A percentile compares a stretch with the other conserved stretches of the same genome.
Evolutionary conservation across 2,888 invertebrate genomes (phyloP).

Genomic region (Scaeva pyrastri): DNA sequence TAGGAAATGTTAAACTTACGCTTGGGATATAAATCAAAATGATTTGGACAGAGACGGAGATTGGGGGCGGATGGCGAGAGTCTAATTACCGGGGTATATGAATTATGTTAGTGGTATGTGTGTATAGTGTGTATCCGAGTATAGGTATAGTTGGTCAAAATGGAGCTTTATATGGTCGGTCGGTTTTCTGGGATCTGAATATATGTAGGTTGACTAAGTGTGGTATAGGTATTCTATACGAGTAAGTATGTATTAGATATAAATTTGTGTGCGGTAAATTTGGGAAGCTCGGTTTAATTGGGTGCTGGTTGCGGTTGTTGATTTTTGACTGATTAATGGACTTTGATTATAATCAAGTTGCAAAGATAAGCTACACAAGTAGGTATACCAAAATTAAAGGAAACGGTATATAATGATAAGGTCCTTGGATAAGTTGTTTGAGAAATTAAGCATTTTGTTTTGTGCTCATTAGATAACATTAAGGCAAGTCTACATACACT

Average conservation of each 20-base stretch:
- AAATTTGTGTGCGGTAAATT: conserved; percentile 20
- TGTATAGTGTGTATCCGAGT: no score
- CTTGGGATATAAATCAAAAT: conserved; percentile 70
- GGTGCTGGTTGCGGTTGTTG: conserved; percentile 60
- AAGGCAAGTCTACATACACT: neutral
- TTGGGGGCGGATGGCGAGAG: neutral
- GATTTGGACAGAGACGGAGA: conserved; percentile 14
- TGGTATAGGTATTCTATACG: neutral
- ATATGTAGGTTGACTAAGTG: neutral
- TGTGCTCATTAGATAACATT: neutral
- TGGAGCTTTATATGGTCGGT: conserved; percentile 5
- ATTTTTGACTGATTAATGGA: conserved; percentile 72
- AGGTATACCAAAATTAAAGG: no score
- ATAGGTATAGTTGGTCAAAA: conserved; percentile 37
- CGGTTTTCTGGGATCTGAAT: neutral
- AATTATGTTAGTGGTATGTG: conserved; percentile 49
- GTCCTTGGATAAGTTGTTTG: conserved; percentile 10
- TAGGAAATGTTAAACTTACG: conserved; percentile 70
- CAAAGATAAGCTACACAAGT: neutral
- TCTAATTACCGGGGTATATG: conserved; percentile 68
- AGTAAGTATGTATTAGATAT: neutral
- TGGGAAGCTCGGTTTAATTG: conserved; percentile 45
- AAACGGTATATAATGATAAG: neutral
- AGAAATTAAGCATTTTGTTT: neutral
- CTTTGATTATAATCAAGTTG: conserved; percentile 64